Evolutionary conservation across 2,113 vertebrate species (phyloP).

Genomic region (Boulengerochromis microlepis): DNA sequence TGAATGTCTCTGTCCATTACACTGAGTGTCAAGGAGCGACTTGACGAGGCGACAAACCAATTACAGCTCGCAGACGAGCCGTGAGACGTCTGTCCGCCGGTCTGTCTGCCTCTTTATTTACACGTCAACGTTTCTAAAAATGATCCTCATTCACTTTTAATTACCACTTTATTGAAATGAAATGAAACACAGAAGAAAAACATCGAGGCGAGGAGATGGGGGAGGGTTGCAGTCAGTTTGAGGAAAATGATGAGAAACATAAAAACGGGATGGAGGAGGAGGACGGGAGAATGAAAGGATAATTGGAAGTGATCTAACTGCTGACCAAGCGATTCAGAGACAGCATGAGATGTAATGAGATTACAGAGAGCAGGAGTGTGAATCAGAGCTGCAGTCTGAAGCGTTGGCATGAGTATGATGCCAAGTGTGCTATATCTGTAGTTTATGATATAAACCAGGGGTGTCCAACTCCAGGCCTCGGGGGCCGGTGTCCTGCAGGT

Average conservation of each 20-base stretch:
- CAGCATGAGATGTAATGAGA: neutral
- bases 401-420: neutral
- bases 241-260: neutral
- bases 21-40: constrained; percentile 16
- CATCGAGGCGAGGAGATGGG: neutral
- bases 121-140: neutral
- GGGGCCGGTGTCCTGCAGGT: neutral
- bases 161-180: neutral
- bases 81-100: neutral
- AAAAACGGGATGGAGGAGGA: neutral
- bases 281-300: neutral
- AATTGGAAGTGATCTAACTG: neutral
- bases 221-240: neutral
- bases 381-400: neutral
- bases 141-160: neutral
- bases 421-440: neutral
- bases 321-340: neutral
- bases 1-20: constrained; percentile 47
- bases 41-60: constrained; percentile 36
- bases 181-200: neutral
- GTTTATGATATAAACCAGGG: neutral
- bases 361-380: neutral
- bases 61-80: constrained; percentile 9
- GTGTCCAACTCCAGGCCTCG: neutral
- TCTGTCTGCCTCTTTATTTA: neutral